These are phyloP conservation scores for Rhodophaea formosa DNA, from an alignment of 2,888 invertebrate species.

Conservation along the genomic window DNA sequence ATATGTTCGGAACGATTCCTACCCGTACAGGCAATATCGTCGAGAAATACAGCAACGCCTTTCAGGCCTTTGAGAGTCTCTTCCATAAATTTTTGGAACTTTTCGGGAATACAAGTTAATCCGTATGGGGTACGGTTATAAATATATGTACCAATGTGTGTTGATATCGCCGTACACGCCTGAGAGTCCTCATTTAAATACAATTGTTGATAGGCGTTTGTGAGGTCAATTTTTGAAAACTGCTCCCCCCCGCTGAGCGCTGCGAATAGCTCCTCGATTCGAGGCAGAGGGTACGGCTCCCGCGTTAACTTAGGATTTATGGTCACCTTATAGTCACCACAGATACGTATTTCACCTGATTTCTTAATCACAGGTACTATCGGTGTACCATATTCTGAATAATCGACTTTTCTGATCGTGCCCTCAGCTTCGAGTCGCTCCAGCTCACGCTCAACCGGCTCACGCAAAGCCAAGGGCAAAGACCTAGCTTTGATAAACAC, in stretches of 20 bases:
- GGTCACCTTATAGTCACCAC: conserved; percentile 26
- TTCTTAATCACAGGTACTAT: neutral
- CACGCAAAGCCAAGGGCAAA: conserved; percentile 12
- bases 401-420: conserved; percentile 31
- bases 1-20: neutral
- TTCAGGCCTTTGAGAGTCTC: conserved; percentile 23
- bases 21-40: neutral
- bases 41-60: neutral
- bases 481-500: conserved; percentile 19
- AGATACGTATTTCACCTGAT: neutral
- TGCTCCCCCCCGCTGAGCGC: conserved; percentile 29
- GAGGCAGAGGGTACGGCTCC: conserved; percentile 28
- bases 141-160: conserved; percentile 30
- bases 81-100: conserved; percentile 27
- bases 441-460: conserved; percentile 27
- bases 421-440: conserved; percentile 31
- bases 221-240: conserved; percentile 34
- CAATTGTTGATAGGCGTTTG: conserved; percentile 31
- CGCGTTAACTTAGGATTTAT: conserved; percentile 29
- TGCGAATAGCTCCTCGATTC: conserved; percentile 33
- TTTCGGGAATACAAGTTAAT: conserved; percentile 30
- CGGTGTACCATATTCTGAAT: conserved; percentile 36
- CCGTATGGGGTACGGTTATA: conserved; percentile 30
- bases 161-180: conserved; percentile 28
- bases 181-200: conserved; percentile 25